Conservation (phyloP, 2,797 vertebrate genomes). For the Megalops cyprinoides region DNA sequence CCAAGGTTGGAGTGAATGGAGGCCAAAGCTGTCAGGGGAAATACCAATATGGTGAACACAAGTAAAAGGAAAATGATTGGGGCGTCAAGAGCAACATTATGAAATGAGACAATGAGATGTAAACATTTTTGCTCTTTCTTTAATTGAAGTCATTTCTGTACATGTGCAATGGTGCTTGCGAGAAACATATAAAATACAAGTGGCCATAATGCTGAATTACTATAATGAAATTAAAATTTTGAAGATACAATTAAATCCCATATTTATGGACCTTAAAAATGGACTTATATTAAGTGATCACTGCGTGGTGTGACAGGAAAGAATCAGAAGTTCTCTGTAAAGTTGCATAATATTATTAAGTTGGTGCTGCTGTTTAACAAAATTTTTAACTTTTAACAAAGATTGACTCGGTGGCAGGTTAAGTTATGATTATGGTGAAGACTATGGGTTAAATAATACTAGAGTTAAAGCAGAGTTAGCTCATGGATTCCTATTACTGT, state of each 20-base stretch:
- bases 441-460: too few species aligned
- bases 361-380: too few species aligned
- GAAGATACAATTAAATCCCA: too few species aligned
- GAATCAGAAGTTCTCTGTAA: too few species aligned
- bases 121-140: neutral
- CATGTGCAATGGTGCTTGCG: constrained; percentile 8
- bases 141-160: constrained; percentile 17
- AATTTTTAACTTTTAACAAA: too few species aligned
- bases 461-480: too few species aligned
- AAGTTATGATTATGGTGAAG: neutral
- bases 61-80: neutral
- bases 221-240: too few species aligned
- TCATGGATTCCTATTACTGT: neutral
- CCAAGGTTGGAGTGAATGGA: neutral
- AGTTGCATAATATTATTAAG: too few species aligned
- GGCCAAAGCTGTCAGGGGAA: neutral
- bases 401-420: neutral
- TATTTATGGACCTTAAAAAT: too few species aligned
- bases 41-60: neutral
- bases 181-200: neutral
- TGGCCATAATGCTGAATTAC: neutral
- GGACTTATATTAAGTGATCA: too few species aligned
- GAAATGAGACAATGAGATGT: constrained; percentile 16
- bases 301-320: too few species aligned
- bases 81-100: neutral